A percentile compares a stretch with the other conserved stretches of the same genome.
Evolutionary conservation across 2,797 vertebrate species (phyloP).

Genomic region (Lates japonicus): DNA sequence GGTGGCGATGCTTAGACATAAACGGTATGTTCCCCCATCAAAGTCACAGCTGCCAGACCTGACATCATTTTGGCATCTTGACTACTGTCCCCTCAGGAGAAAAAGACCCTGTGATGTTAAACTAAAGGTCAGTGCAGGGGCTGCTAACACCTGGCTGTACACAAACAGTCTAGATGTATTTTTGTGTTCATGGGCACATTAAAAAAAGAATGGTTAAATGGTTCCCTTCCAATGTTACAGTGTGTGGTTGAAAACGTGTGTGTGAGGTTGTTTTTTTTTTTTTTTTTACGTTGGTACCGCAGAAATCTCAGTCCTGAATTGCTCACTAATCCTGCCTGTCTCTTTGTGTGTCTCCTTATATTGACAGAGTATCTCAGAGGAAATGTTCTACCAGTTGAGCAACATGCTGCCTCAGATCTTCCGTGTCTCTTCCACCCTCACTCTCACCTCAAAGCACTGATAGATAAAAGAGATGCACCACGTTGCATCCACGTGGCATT

Average conservation of each 20-base stretch:
- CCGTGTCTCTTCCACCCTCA: constrained; percentile 96
- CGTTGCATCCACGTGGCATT: not conserved
- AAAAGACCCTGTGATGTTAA: constrained; percentile 32
- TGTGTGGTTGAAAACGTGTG: not conserved
- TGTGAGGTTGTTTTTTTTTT: not conserved
- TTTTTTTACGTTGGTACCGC: not conserved
- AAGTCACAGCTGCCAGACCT: constrained; percentile 58
- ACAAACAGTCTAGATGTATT: constrained; percentile 37
- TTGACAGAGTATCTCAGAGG: constrained; percentile 95
- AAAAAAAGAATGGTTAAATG: not conserved
- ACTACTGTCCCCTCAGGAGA: constrained; percentile 34
- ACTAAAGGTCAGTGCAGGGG: constrained; percentile 10
- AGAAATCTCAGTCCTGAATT: constrained; percentile 4
- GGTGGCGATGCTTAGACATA: constrained; percentile 39
- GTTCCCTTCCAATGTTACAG: not conserved
- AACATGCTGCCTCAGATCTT: constrained; percentile 99
- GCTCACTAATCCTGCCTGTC: constrained; percentile 28
- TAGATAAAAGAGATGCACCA: constrained; percentile 28
- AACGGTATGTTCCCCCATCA: constrained; percentile 27
- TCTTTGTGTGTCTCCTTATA: constrained; percentile 47
- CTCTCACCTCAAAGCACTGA: constrained; percentile 95
- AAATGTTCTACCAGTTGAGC: constrained; percentile 99
- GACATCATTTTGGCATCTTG: constrained; percentile 46
- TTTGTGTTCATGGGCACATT: constrained; percentile 11
- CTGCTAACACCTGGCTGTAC: constrained; percentile 31